These are phyloP conservation scores for Plestiodon gilberti DNA, from an alignment of 2,113 vertebrate species.

Conservation along the genomic window DNA sequence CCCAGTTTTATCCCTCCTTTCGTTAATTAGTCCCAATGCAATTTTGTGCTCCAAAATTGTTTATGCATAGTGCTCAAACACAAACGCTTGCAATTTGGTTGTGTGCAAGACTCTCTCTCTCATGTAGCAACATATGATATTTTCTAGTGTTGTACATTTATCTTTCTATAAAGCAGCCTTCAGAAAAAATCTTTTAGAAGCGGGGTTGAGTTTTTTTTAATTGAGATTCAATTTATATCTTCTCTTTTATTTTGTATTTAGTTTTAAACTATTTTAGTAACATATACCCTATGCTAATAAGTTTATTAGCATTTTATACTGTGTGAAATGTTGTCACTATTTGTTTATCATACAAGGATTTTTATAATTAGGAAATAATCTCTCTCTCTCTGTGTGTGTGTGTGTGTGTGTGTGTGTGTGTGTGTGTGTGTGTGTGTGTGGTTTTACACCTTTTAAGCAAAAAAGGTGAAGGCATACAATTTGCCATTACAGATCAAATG, in stretches of 20 bases:
- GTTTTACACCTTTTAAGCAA: not conserved
- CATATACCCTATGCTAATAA: not conserved
- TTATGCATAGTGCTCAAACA: not conserved
- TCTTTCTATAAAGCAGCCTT: not conserved
- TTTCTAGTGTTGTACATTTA: not conserved
- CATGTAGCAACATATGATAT: not conserved
- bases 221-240: not conserved
- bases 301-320: not conserved
- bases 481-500: slow-evolving; percentile 2
- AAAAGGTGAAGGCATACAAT: not conserved
- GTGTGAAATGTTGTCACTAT: not conserved
- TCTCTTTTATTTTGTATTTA: no score
- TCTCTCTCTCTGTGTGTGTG: no score
- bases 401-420: no score
- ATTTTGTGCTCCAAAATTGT: no score
- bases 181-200: not conserved
- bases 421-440: no score
- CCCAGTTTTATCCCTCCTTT: no score
- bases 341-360: not conserved
- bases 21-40: no score
- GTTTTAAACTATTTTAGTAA: not conserved
- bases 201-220: not conserved
- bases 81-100: not conserved
- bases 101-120: not conserved
- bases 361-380: not conserved